Evolutionary conservation across 2,888 invertebrate species (phyloP).

Genomic region (Rhynchonema sp.): DNA sequence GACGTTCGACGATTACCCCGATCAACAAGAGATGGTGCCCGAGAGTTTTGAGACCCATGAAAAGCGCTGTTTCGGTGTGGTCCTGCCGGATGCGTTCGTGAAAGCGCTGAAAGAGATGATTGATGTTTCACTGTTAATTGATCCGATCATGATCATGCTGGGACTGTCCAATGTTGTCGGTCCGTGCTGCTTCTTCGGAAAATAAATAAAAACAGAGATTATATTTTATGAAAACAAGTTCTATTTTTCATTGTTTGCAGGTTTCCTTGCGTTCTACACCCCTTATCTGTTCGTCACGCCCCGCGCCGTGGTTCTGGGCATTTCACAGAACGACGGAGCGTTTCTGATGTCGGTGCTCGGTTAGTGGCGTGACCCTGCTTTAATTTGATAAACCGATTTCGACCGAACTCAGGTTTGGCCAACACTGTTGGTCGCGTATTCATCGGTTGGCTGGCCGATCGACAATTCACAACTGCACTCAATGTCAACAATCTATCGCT

Average conservation of each 20-base stretch:
- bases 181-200: background rate
- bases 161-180: background rate
- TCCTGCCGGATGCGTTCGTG: background rate
- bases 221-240: too few species aligned
- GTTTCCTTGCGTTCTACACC: background rate
- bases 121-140: background rate
- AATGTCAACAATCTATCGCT: constrained; percentile 43
- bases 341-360: background rate
- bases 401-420: background rate
- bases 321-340: background rate
- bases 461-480: constrained; percentile 44
- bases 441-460: constrained; percentile 43
- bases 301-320: background rate
- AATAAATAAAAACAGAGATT: too few species aligned
- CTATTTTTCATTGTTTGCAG: too few species aligned
- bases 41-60: background rate
- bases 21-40: background rate
- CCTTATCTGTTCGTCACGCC: background rate
- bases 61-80: background rate
- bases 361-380: too few species aligned
- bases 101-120: background rate
- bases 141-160: background rate
- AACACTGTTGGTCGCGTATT: background rate
- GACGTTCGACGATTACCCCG: background rate
- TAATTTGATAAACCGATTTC: too few species aligned